These are phyloP conservation scores for Drosophila anomalata DNA, from an alignment of 2,888 invertebrate genomes.

Conservation along the genomic window DNA sequence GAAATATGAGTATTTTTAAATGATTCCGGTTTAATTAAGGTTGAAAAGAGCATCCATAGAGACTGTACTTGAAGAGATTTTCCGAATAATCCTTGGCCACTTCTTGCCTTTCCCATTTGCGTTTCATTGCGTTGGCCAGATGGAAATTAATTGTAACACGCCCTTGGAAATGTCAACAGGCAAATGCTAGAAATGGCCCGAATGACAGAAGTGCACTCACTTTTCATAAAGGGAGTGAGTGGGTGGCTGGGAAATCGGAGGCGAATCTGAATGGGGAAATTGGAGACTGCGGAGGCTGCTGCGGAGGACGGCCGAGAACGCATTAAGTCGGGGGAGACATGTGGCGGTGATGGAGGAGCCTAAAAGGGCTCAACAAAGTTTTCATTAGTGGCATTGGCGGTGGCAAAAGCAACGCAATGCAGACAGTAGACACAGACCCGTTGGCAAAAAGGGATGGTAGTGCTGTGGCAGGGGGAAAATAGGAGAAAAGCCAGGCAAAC, in stretches of 20 bases:
- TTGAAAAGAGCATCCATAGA: background rate
- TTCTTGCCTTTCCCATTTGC: constrained; percentile 21
- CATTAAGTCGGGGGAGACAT: constrained; percentile 54
- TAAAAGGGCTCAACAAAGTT: constrained; percentile 74
- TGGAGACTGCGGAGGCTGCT: constrained; percentile 12
- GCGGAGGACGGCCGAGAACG: constrained; percentile 44
- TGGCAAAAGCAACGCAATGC: constrained; percentile 49
- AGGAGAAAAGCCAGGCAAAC: constrained; percentile 57
- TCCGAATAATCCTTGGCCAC: constrained; percentile 8
- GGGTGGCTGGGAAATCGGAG: constrained; percentile 1
- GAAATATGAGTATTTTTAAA: background rate
- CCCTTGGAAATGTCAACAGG: constrained; percentile 52
- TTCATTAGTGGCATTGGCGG: constrained; percentile 72
- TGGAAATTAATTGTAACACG: constrained; percentile 63
- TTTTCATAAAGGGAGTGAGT: constrained; percentile 13
- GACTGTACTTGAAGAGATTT: background rate
- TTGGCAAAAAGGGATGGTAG: constrained; percentile 4
- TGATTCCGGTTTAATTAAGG: background rate
- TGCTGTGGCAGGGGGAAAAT: background rate
- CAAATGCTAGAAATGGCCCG: constrained; percentile 31
- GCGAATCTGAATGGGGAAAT: constrained; percentile 3
- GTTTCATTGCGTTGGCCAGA: constrained; percentile 51
- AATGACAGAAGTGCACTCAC: constrained; percentile 61
- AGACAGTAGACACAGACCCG: constrained; percentile 19
- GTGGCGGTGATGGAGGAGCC: constrained; percentile 53